A percentile compares a stretch with the other conserved stretches of the same genome.
Evolutionary conservation across 2,888 invertebrate genomes (phyloP).

Genomic region (Periphyllus acericola): DNA sequence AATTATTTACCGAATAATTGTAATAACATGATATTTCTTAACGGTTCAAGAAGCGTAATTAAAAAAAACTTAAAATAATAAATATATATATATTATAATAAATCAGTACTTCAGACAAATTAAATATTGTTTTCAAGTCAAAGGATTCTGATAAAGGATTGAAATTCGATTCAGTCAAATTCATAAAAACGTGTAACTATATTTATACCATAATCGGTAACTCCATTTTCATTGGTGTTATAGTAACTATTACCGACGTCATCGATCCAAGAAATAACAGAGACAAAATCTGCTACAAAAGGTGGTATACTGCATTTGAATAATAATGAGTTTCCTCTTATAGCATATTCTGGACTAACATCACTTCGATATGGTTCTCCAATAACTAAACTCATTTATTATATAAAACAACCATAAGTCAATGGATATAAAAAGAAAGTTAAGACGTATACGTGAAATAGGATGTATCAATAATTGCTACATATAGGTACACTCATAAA

Average conservation of each 20-base stretch:
- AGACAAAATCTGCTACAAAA: slow-evolving; percentile 91
- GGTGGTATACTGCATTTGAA: slow-evolving; percentile 91
- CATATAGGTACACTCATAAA: background rate
- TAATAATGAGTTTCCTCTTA: slow-evolving; percentile 87
- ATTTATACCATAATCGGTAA: slow-evolving; percentile 35
- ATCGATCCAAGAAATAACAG: slow-evolving; percentile 86
- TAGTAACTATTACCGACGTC: slow-evolving; percentile 80
- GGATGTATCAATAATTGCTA: background rate
- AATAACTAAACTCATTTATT: slow-evolving; percentile 24
- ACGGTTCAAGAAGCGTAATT: background rate
- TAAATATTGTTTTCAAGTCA: background rate
- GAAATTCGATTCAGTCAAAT: slow-evolving; percentile 2
- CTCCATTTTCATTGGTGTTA: slow-evolving; percentile 68
- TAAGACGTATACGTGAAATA: background rate
- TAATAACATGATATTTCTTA: background rate
- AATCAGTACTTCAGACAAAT: background rate
- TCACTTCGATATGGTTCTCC: slow-evolving; percentile 52
- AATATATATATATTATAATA: too few species aligned
- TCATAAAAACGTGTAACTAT: background rate
- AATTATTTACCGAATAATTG: background rate
- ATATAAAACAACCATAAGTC: background rate
- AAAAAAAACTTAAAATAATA: background rate
- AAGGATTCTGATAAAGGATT: slow-evolving; percentile 20
- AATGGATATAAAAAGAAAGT: slow-evolving; percentile 24
- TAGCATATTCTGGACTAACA: slow-evolving; percentile 79